Evolutionary conservation across 2,797 vertebrate species (phyloP), one percentile per base, ranked within the genome.

Genomic region (Mareca penelope): DNA sequence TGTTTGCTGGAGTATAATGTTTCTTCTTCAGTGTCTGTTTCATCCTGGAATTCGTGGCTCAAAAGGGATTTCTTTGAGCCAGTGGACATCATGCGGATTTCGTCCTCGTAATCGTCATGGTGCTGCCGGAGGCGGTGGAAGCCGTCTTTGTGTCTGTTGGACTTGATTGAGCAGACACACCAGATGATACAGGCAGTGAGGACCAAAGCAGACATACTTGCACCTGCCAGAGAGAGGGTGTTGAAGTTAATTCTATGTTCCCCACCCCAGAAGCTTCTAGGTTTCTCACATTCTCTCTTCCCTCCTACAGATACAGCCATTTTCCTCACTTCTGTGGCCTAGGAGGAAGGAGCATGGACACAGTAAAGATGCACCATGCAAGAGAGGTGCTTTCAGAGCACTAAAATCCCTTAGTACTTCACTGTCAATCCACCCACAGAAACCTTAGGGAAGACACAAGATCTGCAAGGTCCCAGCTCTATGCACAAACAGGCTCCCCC

Each of bases 11-110:
- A 98, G 81, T 99, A 99, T 37, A 99, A 90, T 6, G 99, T 99
- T 94, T 99, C 99, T 92, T 99, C 99, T 7, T 99, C 99, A 28
- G 99, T 99, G 98, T 99, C 99, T 1, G 99, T 99, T 94, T 99
- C 99, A 16, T 99, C 99, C 98, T 99, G 99, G 97, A 99, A 99
- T 88, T 99, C 99, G 1, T 99, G 98, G 95, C 98, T 99, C 40
- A 99, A 98, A 63, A 99, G 98, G 15, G 99, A 99, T 91, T 99
- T 99, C 97, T 99, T 99, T 46, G 99, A 99, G 96, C 99, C 98
- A 2, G 99, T 99, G 37, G 99, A 98, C 94, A 98, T 98, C 97
- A 99, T 98, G 59, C 98, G 98, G 95, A 99, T 98, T 96, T 99
- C 99, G 0, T 99, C 99, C 37, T 99, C 99, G 0, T 99, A 99